phyloP scores from a whole-genome alignment of 2,797 vertebrate species.

The Sebastes vulpes region DNA sequence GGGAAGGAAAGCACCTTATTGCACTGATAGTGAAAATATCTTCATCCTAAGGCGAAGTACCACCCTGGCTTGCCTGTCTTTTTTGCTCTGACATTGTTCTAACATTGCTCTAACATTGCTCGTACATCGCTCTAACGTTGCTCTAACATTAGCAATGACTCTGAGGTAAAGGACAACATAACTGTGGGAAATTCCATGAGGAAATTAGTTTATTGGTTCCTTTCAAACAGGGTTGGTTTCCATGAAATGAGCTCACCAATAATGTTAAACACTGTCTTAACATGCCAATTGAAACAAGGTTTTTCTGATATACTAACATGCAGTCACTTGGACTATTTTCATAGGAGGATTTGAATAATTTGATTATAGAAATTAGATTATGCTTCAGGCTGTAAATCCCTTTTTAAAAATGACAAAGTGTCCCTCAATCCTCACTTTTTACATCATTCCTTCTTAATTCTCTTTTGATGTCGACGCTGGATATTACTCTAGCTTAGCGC shows the following conservation, averaged over 20 bases:
- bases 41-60: not conserved
- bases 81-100: not conserved
- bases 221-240: conserved; percentile 36
- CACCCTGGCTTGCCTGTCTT: not conserved
- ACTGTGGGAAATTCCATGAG: conserved; percentile 35
- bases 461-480: not conserved
- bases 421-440: not conserved
- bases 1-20: not conserved
- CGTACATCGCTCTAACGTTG: not conserved
- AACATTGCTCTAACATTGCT: not conserved
- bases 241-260: conserved; percentile 17
- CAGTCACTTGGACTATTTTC: not conserved
- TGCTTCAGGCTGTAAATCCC: not conserved
- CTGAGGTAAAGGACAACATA: not conserved
- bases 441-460: not conserved
- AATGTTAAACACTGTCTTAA: conserved; percentile 4
- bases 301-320: not conserved
- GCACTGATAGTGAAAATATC: not conserved
- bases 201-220: conserved; percentile 30
- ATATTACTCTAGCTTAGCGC: not conserved
- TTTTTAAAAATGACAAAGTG: not conserved
- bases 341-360: not conserved
- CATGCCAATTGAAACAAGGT: not conserved
- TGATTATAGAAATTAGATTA: not conserved
- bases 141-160: conserved; percentile 2